Conservation (phyloP, 2,888 invertebrate genomes). For the Fragum sueziense region DNA sequence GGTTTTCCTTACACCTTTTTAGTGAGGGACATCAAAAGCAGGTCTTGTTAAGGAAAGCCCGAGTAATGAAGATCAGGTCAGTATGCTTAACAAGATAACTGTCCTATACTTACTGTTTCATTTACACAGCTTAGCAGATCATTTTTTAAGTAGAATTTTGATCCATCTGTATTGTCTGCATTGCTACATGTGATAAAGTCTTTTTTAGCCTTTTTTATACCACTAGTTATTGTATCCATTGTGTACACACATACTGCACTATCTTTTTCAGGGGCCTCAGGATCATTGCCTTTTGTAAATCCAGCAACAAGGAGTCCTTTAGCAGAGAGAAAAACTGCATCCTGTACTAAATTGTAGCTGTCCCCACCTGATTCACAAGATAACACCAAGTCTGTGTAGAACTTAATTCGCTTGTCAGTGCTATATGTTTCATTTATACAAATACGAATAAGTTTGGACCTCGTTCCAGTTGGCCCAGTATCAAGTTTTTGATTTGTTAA, state of each 20-base stretch:
- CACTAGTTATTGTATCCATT: neutral
- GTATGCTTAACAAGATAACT: neutral
- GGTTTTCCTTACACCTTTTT: no score
- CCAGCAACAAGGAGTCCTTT: slow-evolving; percentile 1
- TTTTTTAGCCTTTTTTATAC: neutral
- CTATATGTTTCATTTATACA: slow-evolving; percentile 4
- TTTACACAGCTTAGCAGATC: neutral
- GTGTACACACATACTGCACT: slow-evolving; percentile 24
- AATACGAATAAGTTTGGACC: slow-evolving; percentile 20
- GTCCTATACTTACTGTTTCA: neutral
- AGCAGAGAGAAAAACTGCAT: neutral
- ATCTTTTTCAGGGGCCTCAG: neutral
- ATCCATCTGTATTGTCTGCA: neutral
- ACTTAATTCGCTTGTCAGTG: neutral
- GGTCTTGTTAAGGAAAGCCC: neutral
- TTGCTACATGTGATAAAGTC: neutral
- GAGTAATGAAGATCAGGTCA: neutral
- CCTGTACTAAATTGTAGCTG: slow-evolving; percentile 24
- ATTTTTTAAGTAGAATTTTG: neutral
- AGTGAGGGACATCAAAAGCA: no score
- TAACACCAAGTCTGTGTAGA: slow-evolving; percentile 22
- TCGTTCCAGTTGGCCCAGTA: neutral
- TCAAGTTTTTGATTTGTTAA: slow-evolving; percentile 25
- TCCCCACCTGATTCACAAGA: neutral
- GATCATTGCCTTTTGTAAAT: slow-evolving; percentile 11